Base-by-base conservation (phyloP, 2,113 vertebrate genomes). In the Clupea harengus region DNA sequence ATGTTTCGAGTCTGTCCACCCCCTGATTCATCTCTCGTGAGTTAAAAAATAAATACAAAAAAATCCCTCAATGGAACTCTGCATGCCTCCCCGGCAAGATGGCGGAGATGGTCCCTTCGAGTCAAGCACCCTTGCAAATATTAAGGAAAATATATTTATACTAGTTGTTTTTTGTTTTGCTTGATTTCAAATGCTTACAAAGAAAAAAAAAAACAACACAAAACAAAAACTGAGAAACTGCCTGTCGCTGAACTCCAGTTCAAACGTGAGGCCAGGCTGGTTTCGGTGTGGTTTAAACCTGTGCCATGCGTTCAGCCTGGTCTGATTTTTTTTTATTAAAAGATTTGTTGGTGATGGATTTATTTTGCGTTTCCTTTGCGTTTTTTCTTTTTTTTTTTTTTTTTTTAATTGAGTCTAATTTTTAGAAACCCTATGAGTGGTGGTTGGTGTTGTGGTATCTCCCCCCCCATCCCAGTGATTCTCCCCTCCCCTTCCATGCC, bases 81-180 rank as follows among this genome's bases (percentile, higher is more conserved):
- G 95, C 95, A 96, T 96, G 96, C 94, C 95, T 95, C 91, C 93
- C 94, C 94, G 94, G 94, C 93, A 92, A 95, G 95, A 95, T 95
- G 94, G 95, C 93, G 96, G 93, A 93, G 92, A 25, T 91, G 93
- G 94, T 95, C 94, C 47, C 60, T 44, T 80, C 57, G 49, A 84
- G 81, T 67, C 45, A 93, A 50, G 64, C 80, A 60, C 80, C 92
- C 94, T 94, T 93, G 57, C 86, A 72, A 91, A 81, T 82, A 81
- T 93, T 96, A 94, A 96, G 95, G 95, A 96, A 95, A 96, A 96
- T 95, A 96, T 95, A 97, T 97, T 97, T 97, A 95, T 97, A 96
- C 86, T 86, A 82, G 81, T 82, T 87, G 67, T 90, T 89, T 89
- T 83, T 89, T 87, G 85, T 54, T 86, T 83, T 88, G 64, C n/a